Percentiles rank a stretch among this genome's conserved stretches.
These are phyloP conservation scores for Dolichotis patagonum DNA, from an alignment of 2,113 vertebrate genomes.

Conservation along the genomic window DNA sequence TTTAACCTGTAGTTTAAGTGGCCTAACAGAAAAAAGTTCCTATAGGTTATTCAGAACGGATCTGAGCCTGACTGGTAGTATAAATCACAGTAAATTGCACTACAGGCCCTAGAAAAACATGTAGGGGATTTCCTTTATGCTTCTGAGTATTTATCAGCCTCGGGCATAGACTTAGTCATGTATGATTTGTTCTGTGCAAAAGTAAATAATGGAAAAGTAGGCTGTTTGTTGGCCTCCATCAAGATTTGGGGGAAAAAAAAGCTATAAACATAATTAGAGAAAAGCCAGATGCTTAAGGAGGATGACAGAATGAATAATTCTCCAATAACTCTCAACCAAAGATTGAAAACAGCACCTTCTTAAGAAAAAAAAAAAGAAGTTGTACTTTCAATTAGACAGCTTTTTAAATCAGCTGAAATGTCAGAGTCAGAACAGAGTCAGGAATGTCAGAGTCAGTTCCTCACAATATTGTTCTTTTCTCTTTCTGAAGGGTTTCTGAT, in stretches of 20 bases:
- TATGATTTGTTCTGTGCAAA: constrained; percentile 22
- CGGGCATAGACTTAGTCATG: constrained; percentile 23
- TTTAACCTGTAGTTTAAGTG: not conserved
- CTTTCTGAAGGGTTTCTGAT: not conserved
- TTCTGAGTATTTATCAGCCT: constrained; percentile 29
- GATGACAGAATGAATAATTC: constrained; percentile 28
- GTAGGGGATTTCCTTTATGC: constrained; percentile 57
- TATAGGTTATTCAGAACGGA: not conserved
- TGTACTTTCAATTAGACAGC: constrained; percentile 2
- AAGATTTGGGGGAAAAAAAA: constrained; percentile 22
- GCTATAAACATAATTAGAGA: constrained; percentile 60
- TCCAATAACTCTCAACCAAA: constrained; percentile 45
- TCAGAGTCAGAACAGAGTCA: not conserved
- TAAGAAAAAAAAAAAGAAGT: not conserved
- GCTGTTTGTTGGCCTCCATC: not conserved
- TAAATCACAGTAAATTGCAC: constrained; percentile 9
- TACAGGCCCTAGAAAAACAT: constrained; percentile 12
- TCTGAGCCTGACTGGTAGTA: not conserved
- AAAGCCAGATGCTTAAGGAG: constrained; percentile 61
- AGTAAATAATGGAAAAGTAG: constrained; percentile 69
- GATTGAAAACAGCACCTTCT: not conserved
- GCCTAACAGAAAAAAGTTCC: not conserved
- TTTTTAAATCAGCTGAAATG: constrained; percentile 19
- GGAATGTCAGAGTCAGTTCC: no score
- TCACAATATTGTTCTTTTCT: not conserved